A percentile compares a stretch with the other conserved stretches of the same genome.
Conservation (phyloP, 2,113 vertebrate species). For the Platichthys flesus region DNA sequence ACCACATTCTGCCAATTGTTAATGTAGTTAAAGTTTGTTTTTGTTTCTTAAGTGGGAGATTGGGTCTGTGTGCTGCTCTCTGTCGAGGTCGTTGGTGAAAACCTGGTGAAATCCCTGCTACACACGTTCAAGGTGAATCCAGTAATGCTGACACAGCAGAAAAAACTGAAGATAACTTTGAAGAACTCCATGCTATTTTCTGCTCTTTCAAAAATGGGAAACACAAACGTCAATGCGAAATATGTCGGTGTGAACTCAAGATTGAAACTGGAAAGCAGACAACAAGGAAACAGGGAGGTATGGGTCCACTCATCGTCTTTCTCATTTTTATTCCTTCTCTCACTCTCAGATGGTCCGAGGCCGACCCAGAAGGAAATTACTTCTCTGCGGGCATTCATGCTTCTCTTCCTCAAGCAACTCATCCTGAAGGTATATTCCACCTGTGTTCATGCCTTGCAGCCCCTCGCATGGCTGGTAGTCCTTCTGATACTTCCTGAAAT, state of each 20-base stretch:
- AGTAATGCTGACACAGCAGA: too few species aligned
- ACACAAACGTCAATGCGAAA: not conserved
- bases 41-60: not conserved
- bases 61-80: too few species aligned
- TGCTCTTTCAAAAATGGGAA: not conserved
- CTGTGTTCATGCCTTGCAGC: conserved; percentile 44
- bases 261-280: conserved; percentile 3
- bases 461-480: not conserved
- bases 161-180: conserved; percentile 1
- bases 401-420: conserved; percentile 97
- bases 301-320: not conserved
- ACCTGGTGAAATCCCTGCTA: too few species aligned
- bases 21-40: not conserved
- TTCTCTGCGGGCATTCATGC: conserved; percentile 95
- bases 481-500: not conserved
- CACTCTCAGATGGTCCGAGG: conserved; percentile 88
- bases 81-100: too few species aligned
- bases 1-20: not conserved
- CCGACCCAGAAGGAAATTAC: conserved; percentile 96
- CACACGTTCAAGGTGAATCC: too few species aligned
- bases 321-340: conserved; percentile 37
- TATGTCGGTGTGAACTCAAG: not conserved
- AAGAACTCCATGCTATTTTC: not conserved
- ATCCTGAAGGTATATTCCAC: conserved; percentile 91
- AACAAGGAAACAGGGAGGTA: not conserved